These are phyloP conservation scores for Gymnothorax reevesii DNA, from an alignment of 2,797 vertebrate genomes.

Conservation along the genomic window DNA sequence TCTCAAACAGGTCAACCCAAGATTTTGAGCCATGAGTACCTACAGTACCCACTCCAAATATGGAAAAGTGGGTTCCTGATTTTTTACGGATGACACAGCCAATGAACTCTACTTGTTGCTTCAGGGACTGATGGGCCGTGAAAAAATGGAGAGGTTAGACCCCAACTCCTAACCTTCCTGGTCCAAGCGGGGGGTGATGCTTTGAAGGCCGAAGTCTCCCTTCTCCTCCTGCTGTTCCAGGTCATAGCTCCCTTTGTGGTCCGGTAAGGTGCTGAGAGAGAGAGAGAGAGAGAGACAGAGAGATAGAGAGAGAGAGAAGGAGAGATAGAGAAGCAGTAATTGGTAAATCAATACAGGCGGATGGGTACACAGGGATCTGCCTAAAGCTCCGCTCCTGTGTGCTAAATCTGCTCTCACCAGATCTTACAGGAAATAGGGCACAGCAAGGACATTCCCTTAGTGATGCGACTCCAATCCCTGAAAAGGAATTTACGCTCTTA, in stretches of 20 bases:
- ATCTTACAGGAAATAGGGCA: constrained; percentile 44
- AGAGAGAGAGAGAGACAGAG: constrained; percentile 19
- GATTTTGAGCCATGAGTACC: not conserved
- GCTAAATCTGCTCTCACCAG: constrained; percentile 44
- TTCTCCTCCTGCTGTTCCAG: constrained; percentile 64
- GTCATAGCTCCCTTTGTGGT: constrained; percentile 63
- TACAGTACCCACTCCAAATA: not conserved
- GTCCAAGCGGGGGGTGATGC: constrained; percentile 49
- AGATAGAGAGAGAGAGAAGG: not conserved
- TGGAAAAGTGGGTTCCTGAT: not conserved
- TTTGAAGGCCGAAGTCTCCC: constrained; percentile 40
- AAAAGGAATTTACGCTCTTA: constrained; percentile 14
- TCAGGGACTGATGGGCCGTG: not conserved
- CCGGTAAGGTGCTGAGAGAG: constrained; percentile 65
- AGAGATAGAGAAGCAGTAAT: constrained; percentile 40
- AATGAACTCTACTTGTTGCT: not conserved
- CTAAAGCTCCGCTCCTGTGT: constrained; percentile 1
- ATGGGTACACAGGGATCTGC: not conserved
- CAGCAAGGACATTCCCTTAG: constrained; percentile 41
- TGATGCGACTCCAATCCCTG: constrained; percentile 40
- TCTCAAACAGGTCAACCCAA: too few species aligned
- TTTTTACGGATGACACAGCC: not conserved
- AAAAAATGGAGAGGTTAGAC: not conserved
- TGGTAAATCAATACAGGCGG: not conserved
- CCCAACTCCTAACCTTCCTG: constrained; percentile 59